Percentiles rank a stretch among this genome's conserved stretches.
phyloP scores from a whole-genome alignment of 1,140 invertebrate genomes.

The Plodia interpunctella region DNA sequence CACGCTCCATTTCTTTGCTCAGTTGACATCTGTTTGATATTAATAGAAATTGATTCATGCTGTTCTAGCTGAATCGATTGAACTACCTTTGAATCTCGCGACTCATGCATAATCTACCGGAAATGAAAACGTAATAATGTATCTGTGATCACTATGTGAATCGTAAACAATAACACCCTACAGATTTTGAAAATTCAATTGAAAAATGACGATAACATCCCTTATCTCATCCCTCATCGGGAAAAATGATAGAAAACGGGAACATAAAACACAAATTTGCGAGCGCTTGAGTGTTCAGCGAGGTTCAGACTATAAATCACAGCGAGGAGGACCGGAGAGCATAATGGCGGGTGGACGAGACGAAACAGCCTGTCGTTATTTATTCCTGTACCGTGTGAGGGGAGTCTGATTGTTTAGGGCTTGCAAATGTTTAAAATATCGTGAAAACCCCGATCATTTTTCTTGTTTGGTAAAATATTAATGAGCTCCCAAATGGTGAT shows the following conservation, averaged over 20 bases:
- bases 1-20: no score
- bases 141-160: no score
- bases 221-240: slow-evolving; percentile 9
- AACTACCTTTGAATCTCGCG: no score
- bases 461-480: no score
- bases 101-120: no score
- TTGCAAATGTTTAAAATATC: neutral
- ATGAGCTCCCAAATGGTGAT: no score
- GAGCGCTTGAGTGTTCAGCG: slow-evolving; percentile 6
- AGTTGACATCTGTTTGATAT: no score
- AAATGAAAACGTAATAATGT: no score
- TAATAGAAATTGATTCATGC: no score
- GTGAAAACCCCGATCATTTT: no score
- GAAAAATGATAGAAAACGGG: slow-evolving; percentile 11
- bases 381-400: neutral
- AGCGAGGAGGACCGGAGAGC: slow-evolving; percentile 4
- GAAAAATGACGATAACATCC: slow-evolving; percentile 9
- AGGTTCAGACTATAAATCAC: slow-evolving; percentile 16
- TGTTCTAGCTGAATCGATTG: no score
- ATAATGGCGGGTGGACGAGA: slow-evolving; percentile 14
- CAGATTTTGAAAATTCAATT: neutral
- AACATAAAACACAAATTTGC: slow-evolving; percentile 20
- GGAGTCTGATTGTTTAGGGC: neutral
- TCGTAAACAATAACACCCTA: no score
- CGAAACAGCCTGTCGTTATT: slow-evolving; percentile 5